phyloP scores from a whole-genome alignment of 2,888 invertebrate species.

The Mimas tiliae region DNA sequence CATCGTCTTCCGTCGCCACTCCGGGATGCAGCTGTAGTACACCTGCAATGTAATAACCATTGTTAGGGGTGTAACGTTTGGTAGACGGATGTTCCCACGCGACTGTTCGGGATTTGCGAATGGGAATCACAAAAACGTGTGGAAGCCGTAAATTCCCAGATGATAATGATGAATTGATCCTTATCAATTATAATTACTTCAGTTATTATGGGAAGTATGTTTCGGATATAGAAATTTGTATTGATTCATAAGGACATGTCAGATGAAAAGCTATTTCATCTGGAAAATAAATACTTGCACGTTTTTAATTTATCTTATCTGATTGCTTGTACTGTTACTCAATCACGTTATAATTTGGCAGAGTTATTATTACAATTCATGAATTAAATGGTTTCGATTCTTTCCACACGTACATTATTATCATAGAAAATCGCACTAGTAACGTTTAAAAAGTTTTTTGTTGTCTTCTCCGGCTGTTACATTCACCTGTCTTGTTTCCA shows the following conservation, averaged over 20 bases:
- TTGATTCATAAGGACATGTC: background rate
- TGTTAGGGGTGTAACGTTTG: conserved; percentile 43
- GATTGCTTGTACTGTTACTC: conserved; percentile 8
- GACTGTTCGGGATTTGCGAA: conserved; percentile 41
- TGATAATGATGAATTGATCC: background rate
- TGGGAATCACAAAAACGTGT: conserved; percentile 4
- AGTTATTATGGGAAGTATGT: background rate
- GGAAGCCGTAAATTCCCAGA: background rate
- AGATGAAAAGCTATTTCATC: background rate
- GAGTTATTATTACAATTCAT: background rate
- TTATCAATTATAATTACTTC: background rate
- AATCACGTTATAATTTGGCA: conserved; percentile 8
- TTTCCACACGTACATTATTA: conserved; percentile 26
- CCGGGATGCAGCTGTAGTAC: conserved; percentile 60
- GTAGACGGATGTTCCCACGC: conserved; percentile 77
- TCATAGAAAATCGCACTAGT: conserved; percentile 68
- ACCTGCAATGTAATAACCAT: conserved; percentile 62
- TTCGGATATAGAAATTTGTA: background rate
- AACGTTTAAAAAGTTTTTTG: conserved; percentile 75
- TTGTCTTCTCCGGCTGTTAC: conserved; percentile 69
- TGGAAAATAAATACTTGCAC: background rate
- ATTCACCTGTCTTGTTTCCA: conserved; percentile 76
- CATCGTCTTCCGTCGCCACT: conserved; percentile 44
- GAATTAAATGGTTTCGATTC: background rate
- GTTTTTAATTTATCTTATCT: background rate